phyloP scores from a whole-genome alignment of 1,140 invertebrate genomes.

The Dendroctonus valens region DNA sequence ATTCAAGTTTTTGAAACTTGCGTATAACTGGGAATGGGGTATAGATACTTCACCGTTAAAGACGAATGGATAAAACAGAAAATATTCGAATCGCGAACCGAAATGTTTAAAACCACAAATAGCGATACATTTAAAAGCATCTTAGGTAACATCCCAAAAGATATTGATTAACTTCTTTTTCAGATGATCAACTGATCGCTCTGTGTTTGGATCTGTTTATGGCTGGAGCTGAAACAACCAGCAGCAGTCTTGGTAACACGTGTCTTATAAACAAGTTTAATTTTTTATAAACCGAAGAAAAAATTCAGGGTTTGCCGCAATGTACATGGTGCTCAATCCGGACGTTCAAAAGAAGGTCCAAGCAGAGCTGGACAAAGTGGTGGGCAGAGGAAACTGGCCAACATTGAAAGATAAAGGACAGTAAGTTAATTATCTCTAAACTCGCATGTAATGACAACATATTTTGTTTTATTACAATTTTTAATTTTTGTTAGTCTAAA shows the following conservation, averaged over 20 bases:
- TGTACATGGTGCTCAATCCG: slow-evolving; percentile 74
- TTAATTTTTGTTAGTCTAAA: slow-evolving; percentile 53
- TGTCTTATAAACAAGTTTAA: background rate
- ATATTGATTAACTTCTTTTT: too few relatives aligned
- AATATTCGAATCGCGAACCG: too few relatives aligned
- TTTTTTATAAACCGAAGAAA: background rate
- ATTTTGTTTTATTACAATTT: background rate
- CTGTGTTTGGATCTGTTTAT: slow-evolving; percentile 80
- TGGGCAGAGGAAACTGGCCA: slow-evolving; percentile 67
- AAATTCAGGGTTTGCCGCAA: slow-evolving; percentile 65
- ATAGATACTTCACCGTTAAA: too few relatives aligned
- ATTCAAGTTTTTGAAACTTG: too few relatives aligned
- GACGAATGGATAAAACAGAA: too few relatives aligned
- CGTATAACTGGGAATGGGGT: too few relatives aligned
- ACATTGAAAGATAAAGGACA: slow-evolving; percentile 65
- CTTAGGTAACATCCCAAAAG: too few relatives aligned
- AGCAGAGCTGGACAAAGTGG: slow-evolving; percentile 74
- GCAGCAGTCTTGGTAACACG: slow-evolving; percentile 59
- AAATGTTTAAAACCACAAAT: too few relatives aligned
- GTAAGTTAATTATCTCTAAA: slow-evolving; percentile 51
- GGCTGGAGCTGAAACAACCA: slow-evolving; percentile 80
- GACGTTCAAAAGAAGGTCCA: slow-evolving; percentile 76
- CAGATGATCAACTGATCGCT: slow-evolving; percentile 62
- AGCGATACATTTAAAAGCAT: too few relatives aligned
- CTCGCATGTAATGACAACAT: background rate